phyloP scores from a whole-genome alignment of 2,797 vertebrate genomes.

The Thunnus albacares region DNA sequence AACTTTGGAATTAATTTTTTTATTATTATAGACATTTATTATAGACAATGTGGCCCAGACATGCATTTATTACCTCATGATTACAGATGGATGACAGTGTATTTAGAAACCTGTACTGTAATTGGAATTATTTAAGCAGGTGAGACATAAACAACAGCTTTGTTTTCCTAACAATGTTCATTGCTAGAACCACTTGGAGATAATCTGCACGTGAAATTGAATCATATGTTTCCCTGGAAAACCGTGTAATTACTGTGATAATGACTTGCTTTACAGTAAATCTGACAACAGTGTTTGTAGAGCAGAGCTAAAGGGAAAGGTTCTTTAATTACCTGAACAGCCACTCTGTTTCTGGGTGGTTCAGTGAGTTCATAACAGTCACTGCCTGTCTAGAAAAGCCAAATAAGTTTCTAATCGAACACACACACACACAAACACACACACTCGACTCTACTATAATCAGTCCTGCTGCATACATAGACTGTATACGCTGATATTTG shows the following conservation, averaged over 20 bases:
- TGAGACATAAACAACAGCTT: background rate
- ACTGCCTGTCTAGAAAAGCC: slow-evolving; percentile 37
- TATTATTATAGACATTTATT: background rate
- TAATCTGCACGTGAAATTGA: slow-evolving; percentile 38
- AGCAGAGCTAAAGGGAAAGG: slow-evolving; percentile 22
- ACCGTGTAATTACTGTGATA: slow-evolving; percentile 27
- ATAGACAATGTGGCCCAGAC: background rate
- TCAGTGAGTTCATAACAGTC: slow-evolving; percentile 67
- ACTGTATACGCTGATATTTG: background rate
- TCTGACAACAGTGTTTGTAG: slow-evolving; percentile 40
- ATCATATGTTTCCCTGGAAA: slow-evolving; percentile 22
- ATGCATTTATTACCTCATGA: background rate
- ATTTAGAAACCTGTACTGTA: background rate
- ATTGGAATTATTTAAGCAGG: background rate
- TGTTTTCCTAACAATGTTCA: background rate
- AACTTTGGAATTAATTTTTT: too few relatives aligned
- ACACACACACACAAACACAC: slow-evolving; percentile 1
- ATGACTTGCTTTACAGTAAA: slow-evolving; percentile 42
- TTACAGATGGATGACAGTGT: background rate
- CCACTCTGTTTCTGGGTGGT: slow-evolving; percentile 56
- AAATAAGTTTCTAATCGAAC: slow-evolving; percentile 43
- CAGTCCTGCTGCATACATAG: background rate
- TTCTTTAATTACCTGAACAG: slow-evolving; percentile 64
- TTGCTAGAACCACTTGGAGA: background rate
- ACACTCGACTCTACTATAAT: background rate